Evolutionary conservation across 2,888 invertebrate species (phyloP), one percentile per base, ranked within the genome.

Genomic region (Blera fallax): DNA sequence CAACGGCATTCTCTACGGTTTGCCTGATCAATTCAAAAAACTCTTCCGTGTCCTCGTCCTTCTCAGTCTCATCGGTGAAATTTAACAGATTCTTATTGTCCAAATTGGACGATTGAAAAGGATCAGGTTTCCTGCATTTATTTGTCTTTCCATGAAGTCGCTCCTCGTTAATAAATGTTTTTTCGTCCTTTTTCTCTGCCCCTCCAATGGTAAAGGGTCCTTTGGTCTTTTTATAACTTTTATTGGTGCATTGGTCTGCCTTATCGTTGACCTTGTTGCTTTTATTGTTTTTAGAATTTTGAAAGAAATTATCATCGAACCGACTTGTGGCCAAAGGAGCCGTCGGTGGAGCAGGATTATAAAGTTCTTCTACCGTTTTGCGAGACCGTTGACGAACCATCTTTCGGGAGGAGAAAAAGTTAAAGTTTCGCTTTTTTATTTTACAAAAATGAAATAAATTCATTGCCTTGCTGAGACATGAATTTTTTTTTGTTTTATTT

Each of bases 31-130:
- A 84, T 43, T 89, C 89, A 62, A 91, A 91, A 67, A 91, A 91
- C 81, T 91, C 92, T 50, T 91, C 91, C 0, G 90, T 89, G 80
- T 90, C 91, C 34, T 91, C 90, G 64, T 90, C 90, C 72, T 90
- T 91, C 11, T 90, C 90, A 1, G 89, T 89, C 37, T 89, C 90
- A 5, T 87, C 74, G 18, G 14, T 18, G 7, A 50, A 58, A 24
- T 34, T 58, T 8, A 50, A 14, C 7, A 69, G 0, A 27, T 72
- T 62, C n/a, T 65, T 79, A n/a, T 72, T 79, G 6, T 79, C 79
- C 56, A 64, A 43, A 70, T 16, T 32, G 5, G 79, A 34, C 11
- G 64, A 34, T 1, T 8, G 6, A 18, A 50, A 64, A 2, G 21
- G 29, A 10, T 37, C 58, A 5, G 7, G 0, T 16, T 40, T 29